Conservation (phyloP, 2,888 invertebrate species). For the Limulus polyphemus region DNA sequence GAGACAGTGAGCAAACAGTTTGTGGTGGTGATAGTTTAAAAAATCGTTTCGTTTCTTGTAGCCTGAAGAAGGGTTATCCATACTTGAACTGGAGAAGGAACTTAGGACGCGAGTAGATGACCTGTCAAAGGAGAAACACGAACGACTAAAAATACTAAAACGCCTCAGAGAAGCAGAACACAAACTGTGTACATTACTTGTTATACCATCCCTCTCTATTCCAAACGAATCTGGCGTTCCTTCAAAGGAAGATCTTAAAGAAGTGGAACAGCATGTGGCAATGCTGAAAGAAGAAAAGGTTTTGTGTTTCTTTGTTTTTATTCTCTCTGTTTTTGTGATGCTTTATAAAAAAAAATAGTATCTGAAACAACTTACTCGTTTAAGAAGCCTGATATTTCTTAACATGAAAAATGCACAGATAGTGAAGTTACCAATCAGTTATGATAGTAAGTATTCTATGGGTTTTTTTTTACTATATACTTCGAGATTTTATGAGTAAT, state of each 20-base stretch:
- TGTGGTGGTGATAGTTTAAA: too few species aligned
- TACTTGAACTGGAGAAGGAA: slow-evolving; percentile 9
- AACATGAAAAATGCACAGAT: too few species aligned
- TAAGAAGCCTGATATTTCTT: too few species aligned
- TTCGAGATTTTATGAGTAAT: too few species aligned
- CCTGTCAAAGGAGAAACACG: slow-evolving; percentile 32
- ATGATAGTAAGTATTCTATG: too few species aligned
- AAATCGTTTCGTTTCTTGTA: too few species aligned
- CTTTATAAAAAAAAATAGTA: too few species aligned
- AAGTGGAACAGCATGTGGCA: slow-evolving; percentile 17
- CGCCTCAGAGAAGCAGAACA: slow-evolving; percentile 32
- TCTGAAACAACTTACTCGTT: too few species aligned
- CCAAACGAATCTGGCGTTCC: slow-evolving; percentile 22
- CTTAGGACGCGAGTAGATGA: slow-evolving; percentile 23
- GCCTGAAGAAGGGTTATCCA: slow-evolving; percentile 4
- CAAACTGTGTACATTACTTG: slow-evolving; percentile 32
- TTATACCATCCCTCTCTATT: slow-evolving; percentile 9
- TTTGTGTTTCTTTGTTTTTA: background rate
- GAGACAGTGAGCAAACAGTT: too few species aligned
- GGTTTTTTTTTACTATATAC: too few species aligned
- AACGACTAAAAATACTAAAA: slow-evolving; percentile 31
- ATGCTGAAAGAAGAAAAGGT: slow-evolving; percentile 14
- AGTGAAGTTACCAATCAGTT: too few species aligned
- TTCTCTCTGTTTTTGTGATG: too few species aligned
- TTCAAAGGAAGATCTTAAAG: slow-evolving; percentile 16